Conservation (phyloP, 2,888 invertebrate species). For the Pandemis corylana region DNA sequence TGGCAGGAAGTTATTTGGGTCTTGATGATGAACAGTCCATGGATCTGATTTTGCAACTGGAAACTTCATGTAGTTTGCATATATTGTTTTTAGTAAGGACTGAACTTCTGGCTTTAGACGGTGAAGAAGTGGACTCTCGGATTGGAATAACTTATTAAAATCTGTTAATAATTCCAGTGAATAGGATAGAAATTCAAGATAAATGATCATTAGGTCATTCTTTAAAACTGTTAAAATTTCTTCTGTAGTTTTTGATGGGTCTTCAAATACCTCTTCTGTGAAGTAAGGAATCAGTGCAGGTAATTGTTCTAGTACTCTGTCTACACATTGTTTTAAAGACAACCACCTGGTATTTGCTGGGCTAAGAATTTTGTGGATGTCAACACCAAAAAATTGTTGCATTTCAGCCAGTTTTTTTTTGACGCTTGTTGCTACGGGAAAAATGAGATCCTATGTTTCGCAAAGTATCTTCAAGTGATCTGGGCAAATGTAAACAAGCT, state of each 20-base stretch:
- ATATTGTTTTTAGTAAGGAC: constrained; percentile 9
- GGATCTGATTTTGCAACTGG: constrained; percentile 7
- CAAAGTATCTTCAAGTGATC: constrained; percentile 14
- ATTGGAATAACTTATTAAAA: constrained; percentile 18
- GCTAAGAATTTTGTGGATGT: constrained; percentile 23
- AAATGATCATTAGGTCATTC: constrained; percentile 12
- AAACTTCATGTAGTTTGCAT: constrained; percentile 18
- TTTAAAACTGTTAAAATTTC: constrained; percentile 7
- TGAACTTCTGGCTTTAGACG: constrained; percentile 18
- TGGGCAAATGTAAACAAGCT: constrained; percentile 10
- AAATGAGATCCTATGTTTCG: constrained; percentile 23
- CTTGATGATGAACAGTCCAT: constrained; percentile 2
- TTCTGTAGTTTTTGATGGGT: constrained; percentile 18
- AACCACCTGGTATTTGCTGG: constrained; percentile 21
- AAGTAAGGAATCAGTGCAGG: constrained; percentile 1
- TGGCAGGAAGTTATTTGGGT: constrained; percentile 9
- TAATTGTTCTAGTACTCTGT: constrained; percentile 10
- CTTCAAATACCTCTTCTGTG: constrained; percentile 2
- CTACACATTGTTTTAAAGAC: constrained; percentile 30
- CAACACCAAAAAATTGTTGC: constrained; percentile 1
- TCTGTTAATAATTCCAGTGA: constrained; percentile 8
- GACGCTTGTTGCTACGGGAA: neutral
- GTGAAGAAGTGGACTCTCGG: constrained; percentile 8
- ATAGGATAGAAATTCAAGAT: constrained; percentile 23
- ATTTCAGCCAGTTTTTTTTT: constrained; percentile 6